A percentile compares a stretch with the other conserved stretches of the same genome.
These are phyloP conservation scores for Samia ricini DNA, from an alignment of 1,140 invertebrate species.

Conservation along the genomic window DNA sequence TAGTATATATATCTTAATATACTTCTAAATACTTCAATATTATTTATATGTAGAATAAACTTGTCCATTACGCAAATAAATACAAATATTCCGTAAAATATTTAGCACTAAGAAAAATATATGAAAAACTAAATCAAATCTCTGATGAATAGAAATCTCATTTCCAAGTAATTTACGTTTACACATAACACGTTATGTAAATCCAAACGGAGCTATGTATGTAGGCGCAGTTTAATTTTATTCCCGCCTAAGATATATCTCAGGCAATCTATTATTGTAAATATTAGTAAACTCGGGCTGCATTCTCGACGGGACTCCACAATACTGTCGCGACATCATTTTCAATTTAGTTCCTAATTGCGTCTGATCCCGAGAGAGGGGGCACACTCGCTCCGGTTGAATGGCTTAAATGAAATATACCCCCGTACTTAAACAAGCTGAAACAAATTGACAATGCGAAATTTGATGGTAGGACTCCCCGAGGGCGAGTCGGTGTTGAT, in stretches of 20 bases:
- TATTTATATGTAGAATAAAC: too few relatives aligned
- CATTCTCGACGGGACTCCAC: background rate
- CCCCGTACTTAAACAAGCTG: constrained; percentile 11
- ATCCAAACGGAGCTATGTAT: background rate
- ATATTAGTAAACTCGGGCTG: background rate
- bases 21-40: too few relatives aligned
- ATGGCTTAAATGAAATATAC: constrained; percentile 37
- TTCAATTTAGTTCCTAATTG: constrained; percentile 60
- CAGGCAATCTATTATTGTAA: background rate
- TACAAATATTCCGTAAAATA: too few relatives aligned
- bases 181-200: background rate
- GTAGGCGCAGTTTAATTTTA: background rate
- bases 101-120: too few relatives aligned
- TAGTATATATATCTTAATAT: too few relatives aligned
- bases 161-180: background rate
- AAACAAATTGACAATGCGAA: constrained; percentile 31
- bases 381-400: constrained; percentile 19
- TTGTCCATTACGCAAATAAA: too few relatives aligned
- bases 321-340: constrained; percentile 42
- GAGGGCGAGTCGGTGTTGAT: background rate
- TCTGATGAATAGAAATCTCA: too few relatives aligned
- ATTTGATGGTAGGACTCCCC: constrained; percentile 21
- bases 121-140: too few relatives aligned
- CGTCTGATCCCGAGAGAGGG: constrained; percentile 29
- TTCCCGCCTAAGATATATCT: background rate